Evolutionary conservation across 2,797 vertebrate species (phyloP).

Genomic region (Phataginus tricuspis): DNA sequence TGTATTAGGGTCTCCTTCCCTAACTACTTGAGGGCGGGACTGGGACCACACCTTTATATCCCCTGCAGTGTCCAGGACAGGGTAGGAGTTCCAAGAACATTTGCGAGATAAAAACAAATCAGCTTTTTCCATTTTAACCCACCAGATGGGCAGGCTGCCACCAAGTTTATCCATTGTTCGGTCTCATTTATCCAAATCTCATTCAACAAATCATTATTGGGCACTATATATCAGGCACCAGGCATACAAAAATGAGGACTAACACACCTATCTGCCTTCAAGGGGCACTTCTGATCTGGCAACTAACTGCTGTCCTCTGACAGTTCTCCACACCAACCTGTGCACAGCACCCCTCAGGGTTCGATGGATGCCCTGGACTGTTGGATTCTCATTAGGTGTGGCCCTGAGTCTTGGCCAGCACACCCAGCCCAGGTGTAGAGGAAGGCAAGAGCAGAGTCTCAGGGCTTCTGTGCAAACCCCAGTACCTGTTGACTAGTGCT

Average conservation of each 20-base stretch:
- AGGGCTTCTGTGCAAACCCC: not conserved
- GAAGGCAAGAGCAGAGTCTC: not conserved
- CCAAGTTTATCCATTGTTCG: conserved; percentile 12
- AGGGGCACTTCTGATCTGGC: not conserved
- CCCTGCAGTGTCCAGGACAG: not conserved
- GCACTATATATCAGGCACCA: not conserved
- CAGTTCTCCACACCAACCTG: not conserved
- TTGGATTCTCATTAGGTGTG: not conserved
- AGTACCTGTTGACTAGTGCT: not conserved
- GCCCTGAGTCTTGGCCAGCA: not conserved
- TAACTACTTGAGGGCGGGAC: not conserved
- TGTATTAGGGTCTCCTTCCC: not conserved
- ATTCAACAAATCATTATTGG: not conserved
- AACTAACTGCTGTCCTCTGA: not conserved
- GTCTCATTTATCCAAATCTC: conserved; percentile 34
- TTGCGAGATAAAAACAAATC: not conserved
- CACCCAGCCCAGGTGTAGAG: not conserved
- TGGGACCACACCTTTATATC: not conserved
- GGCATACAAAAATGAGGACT: not conserved
- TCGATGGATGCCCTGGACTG: not conserved
- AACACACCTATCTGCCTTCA: not conserved
- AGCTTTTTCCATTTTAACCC: not conserved
- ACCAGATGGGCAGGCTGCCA: not conserved
- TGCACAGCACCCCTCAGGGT: not conserved
- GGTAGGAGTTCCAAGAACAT: not conserved